Evolutionary conservation across 2,797 vertebrate genomes (phyloP), one percentile per base, ranked within the genome.

Genomic region (Vireo griseus): DNA sequence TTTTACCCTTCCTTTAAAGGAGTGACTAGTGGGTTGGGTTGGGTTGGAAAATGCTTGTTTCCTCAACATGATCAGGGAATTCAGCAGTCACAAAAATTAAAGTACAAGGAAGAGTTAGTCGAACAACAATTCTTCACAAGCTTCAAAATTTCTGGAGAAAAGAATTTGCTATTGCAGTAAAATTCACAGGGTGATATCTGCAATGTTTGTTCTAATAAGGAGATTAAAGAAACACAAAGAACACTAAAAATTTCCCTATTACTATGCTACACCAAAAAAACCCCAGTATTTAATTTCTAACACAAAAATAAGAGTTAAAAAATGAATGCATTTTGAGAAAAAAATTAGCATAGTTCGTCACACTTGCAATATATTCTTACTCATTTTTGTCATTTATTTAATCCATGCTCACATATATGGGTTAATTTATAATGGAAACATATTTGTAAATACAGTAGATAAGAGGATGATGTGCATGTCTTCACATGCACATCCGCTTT

Each of bases 1-100:
- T 72, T 52, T 74, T 87, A 29, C 5, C 5, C 17, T 68, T 81
- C 10, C 9, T 83, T 83, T 54, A 72, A 78, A 54, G 8, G 4
- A 90, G 25, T 0, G 2, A 6, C 5, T 25, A 37, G 14, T 35
- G 35, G 35, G 35, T 35, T n/a, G 15, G 35, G 35, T 35, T n/a
- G 15, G 0, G 2, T 37, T 69, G 26, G 6, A 82, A 91, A 91
- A 86, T 82, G 5, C 1, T 69, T 50, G 19, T 62, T 77, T 11
- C 50, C 3, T 85, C 25, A 74, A n/a, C 2, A 13, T 35, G 5
- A 48, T 1, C 29, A 87, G 17, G 11, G 29, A 71, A 45, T 37
- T 80, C 9, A 26, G 16, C 16, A 80, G 17, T 67, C 10, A 44
- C 6, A 79, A 39, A 81, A 86, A 50, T 25, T 3, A 78, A 84